phyloP scores from a whole-genome alignment of 2,797 vertebrate genomes.

The Sebastes aleutianus region DNA sequence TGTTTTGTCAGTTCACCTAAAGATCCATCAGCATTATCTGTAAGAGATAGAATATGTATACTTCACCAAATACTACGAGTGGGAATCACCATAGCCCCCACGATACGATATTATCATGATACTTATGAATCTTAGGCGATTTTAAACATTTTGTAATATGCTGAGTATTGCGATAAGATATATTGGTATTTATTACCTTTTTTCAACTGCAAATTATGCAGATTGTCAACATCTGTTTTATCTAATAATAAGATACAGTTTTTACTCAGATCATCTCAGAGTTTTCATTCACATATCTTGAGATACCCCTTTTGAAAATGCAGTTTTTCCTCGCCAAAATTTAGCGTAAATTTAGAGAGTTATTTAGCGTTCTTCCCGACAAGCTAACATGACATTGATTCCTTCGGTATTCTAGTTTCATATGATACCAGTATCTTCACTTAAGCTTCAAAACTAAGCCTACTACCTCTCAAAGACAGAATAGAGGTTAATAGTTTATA shows the following conservation, averaged over 20 bases:
- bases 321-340: neutral
- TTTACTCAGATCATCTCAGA: too few species aligned
- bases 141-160: too few species aligned
- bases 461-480: neutral
- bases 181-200: neutral
- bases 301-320: neutral
- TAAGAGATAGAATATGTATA: neutral
- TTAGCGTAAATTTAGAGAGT: neutral
- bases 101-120: neutral
- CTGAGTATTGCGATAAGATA: too few species aligned
- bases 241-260: too few species aligned
- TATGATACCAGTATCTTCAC: neutral
- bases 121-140: too few species aligned
- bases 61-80: neutral
- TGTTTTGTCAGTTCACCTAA: neutral
- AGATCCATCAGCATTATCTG: neutral
- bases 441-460: neutral
- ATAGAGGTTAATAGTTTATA: too few species aligned
- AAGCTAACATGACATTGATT: neutral
- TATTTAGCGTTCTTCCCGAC: neutral
- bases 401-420: neutral
- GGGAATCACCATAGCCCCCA: neutral
- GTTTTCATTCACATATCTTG: neutral
- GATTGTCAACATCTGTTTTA: neutral
- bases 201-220: neutral